A percentile compares a stretch with the other conserved stretches of the same genome.
phyloP scores from a whole-genome alignment of 2,797 vertebrate species.

The Melopsittacus undulatus region DNA sequence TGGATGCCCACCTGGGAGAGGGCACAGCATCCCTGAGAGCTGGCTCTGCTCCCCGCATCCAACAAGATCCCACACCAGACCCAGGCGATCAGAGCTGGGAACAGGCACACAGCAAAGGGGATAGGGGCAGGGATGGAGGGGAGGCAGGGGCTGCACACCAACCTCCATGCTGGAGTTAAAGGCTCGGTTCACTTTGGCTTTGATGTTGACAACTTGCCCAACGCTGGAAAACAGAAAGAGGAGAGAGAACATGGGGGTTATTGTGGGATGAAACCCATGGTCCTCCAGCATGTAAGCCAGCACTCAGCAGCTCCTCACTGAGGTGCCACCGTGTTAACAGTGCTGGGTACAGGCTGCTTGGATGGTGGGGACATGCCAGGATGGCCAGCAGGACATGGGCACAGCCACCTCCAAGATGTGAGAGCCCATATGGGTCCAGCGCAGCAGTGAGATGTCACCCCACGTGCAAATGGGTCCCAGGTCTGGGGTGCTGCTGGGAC shows the following conservation, averaged over 20 bases:
- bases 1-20: conserved; percentile 88
- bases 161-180: conserved; percentile 99
- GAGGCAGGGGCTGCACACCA: conserved; percentile 15
- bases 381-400: neutral
- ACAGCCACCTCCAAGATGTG: rapidly evolving
- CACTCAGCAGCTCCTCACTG: rapidly evolving
- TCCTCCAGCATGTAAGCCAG: rapidly evolving
- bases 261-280: rapidly evolving
- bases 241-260: neutral
- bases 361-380: neutral
- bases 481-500: neutral
- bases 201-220: conserved; percentile 94
- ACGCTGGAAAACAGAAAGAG: conserved; percentile 80
- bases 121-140: neutral
- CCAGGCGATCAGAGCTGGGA: neutral
- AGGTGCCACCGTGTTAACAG: rapidly evolving
- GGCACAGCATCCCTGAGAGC: neutral
- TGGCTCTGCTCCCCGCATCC: neutral
- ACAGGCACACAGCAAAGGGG: rapidly evolving
- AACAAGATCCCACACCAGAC: neutral
- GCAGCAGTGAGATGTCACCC: neutral
- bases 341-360: neutral
- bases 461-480: neutral
- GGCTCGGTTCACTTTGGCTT: conserved; percentile 96
- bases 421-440: neutral